A percentile compares a stretch with the other conserved stretches of the same genome.
These are phyloP conservation scores for Maniola jurtina DNA, from an alignment of 1,140 invertebrate genomes.

Conservation along the genomic window DNA sequence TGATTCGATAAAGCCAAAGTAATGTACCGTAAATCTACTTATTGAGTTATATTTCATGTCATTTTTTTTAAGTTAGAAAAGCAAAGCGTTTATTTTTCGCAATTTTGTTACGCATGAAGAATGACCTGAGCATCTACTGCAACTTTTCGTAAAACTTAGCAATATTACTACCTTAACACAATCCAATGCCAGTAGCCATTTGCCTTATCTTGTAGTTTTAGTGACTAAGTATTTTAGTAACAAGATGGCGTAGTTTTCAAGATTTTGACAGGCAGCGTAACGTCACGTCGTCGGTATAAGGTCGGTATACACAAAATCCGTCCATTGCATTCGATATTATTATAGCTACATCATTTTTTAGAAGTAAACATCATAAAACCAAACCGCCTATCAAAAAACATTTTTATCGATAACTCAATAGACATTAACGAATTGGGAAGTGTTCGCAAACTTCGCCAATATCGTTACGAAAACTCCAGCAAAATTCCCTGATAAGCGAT, in stretches of 20 bases:
- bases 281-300: too few species aligned
- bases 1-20: constrained; percentile 6
- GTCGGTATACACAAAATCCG: too few species aligned
- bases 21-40: constrained; percentile 7
- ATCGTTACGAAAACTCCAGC: constrained; percentile 49
- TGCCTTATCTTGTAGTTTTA: too few species aligned
- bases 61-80: not conserved
- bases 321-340: too few species aligned
- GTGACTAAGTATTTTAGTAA: too few species aligned
- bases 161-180: too few species aligned
- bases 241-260: too few species aligned
- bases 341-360: too few species aligned
- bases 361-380: not conserved
- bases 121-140: not conserved
- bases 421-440: constrained; percentile 35
- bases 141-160: not conserved
- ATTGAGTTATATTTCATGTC: constrained; percentile 1
- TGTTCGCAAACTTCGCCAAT: constrained; percentile 60
- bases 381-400: not conserved
- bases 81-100: not conserved
- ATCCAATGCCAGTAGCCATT: too few species aligned
- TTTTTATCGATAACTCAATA: constrained; percentile 19
- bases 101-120: not conserved
- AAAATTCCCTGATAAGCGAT: constrained; percentile 64
- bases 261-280: too few species aligned